Conservation (phyloP, 2,797 vertebrate genomes). For the Amblyraja radiata region DNA sequence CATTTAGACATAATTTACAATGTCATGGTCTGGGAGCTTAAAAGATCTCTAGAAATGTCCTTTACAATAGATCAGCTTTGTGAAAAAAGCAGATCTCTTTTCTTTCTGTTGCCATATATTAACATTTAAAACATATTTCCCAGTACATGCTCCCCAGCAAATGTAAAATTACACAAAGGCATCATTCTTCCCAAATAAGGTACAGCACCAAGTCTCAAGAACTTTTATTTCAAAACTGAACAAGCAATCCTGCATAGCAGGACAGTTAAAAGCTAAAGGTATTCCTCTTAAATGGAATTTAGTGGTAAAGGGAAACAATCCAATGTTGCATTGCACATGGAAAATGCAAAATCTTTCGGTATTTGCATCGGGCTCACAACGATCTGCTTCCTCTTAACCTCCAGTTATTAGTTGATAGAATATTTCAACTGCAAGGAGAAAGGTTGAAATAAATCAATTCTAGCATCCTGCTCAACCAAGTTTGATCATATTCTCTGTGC, state of each 20-base stretch:
- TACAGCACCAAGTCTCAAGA: not conserved
- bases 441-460: not conserved
- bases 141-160: not conserved
- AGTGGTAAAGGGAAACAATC: not conserved
- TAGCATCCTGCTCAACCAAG: not conserved
- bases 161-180: not conserved
- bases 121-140: not conserved
- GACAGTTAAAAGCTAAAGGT: not conserved
- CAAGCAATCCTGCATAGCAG: not conserved
- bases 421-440: not conserved
- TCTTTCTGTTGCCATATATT: not conserved
- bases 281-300: not conserved
- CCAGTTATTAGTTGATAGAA: not conserved
- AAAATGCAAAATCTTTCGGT: not conserved
- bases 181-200: not conserved
- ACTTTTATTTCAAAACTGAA: slow-evolving; percentile 2
- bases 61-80: not conserved
- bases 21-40: not conserved
- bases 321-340: not conserved
- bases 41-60: not conserved
- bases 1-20: not conserved
- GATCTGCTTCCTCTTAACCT: too few relatives aligned
- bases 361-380: too few relatives aligned
- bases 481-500: not conserved
- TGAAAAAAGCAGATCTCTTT: not conserved